Conservation (phyloP, 35 echinoderm and acorn worm genomes). For the Heliocidaris tuberculata region DNA sequence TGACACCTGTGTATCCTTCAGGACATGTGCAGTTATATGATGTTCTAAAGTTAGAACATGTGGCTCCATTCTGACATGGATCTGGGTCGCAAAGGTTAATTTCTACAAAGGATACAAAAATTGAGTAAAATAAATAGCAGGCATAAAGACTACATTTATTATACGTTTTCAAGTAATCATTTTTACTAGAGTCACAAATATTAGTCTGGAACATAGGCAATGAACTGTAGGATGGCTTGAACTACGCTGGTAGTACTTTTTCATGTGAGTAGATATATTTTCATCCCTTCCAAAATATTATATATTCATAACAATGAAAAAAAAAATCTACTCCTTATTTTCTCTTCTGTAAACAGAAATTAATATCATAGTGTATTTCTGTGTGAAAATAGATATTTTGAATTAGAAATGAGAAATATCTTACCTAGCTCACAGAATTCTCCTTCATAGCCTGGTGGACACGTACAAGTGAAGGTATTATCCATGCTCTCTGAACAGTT, state of each 20-base stretch:
- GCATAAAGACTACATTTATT: background rate
- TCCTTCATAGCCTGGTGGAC: conserved; percentile 63
- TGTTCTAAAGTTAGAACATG: conserved; percentile 53
- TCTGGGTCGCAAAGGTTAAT: conserved; percentile 49
- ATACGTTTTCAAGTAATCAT: too few relatives aligned
- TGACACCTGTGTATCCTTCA: conserved; percentile 23
- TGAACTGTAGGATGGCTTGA: background rate
- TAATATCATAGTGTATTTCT: background rate
- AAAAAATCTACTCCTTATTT: background rate
- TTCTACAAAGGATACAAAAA: background rate
- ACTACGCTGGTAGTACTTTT: too few relatives aligned
- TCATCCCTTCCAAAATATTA: too few relatives aligned
- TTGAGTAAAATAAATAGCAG: background rate
- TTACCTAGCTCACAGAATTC: conserved; percentile 69
- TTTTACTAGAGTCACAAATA: too few relatives aligned
- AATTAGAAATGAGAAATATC: background rate
- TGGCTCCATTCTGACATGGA: conserved; percentile 58
- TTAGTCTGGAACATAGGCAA: too few relatives aligned
- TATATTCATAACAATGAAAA: background rate
- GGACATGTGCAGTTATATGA: conserved; percentile 46
- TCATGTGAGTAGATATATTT: too few relatives aligned
- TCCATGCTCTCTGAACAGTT: conserved; percentile 56
- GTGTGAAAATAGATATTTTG: background rate
- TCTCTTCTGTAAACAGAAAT: too few relatives aligned
- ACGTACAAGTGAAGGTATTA: conserved; percentile 50